A percentile compares a stretch with the other conserved stretches of the same genome.
phyloP scores from a whole-genome alignment of 2,797 vertebrate genomes.

The Enteromius trimaculatus region DNA sequence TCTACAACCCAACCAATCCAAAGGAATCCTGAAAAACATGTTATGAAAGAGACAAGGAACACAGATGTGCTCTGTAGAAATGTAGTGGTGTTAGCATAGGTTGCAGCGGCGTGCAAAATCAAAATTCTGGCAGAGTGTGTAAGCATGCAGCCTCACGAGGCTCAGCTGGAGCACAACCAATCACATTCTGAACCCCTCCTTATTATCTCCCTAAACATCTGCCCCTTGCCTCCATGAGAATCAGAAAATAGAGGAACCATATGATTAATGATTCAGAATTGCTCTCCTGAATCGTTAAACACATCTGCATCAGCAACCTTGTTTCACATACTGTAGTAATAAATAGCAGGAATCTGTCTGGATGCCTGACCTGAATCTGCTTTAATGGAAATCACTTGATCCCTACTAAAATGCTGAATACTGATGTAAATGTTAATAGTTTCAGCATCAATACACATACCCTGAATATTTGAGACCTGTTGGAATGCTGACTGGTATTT shows the following conservation, averaged over 20 bases:
- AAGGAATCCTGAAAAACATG: background rate
- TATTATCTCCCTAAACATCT: constrained; percentile 59
- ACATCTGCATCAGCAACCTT: constrained; percentile 40
- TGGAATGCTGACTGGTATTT: constrained; percentile 21
- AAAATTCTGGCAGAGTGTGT: constrained; percentile 42
- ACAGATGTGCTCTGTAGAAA: constrained; percentile 20
- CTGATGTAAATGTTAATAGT: constrained; percentile 38
- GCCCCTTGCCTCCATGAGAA: constrained; percentile 31
- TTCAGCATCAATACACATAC: constrained; percentile 45
- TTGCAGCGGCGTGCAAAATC: constrained; percentile 29
- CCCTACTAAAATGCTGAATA: constrained; percentile 9
- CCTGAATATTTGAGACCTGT: constrained; percentile 36
- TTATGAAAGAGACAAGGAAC: background rate
- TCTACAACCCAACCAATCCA: background rate
- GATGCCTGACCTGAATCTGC: constrained; percentile 29
- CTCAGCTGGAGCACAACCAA: constrained; percentile 53
- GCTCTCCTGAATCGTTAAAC: constrained; percentile 44
- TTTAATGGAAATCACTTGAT: constrained; percentile 46
- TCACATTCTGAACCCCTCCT: constrained; percentile 36
- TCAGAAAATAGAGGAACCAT: constrained; percentile 42
- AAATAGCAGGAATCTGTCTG: constrained; percentile 31
- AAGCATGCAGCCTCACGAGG: constrained; percentile 37
- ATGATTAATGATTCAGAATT: constrained; percentile 59
- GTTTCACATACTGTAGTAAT: constrained; percentile 38
- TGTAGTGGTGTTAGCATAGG: constrained; percentile 1